Base-by-base conservation (phyloP, 2,113 vertebrate species). In the Heloderma charlesbogerti region DNA sequence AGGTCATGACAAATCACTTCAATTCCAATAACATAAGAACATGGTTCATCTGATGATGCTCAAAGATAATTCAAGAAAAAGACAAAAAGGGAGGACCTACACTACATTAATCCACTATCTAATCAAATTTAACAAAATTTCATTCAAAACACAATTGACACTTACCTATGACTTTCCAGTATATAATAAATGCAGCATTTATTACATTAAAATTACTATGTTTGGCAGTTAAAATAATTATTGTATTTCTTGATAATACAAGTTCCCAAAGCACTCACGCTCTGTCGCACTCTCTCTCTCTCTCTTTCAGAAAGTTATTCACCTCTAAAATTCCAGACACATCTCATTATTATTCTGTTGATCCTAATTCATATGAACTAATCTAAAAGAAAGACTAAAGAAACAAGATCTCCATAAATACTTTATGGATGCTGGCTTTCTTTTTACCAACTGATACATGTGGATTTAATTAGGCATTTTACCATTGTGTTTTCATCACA, bases 351-450 rank as follows among this genome's bases (percentile, higher is more conserved):
- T 63, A 89, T 84, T 87, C 67, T 16, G 45, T 66, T 43, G 54
- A 84, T 9, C 16, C 79, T 91, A 91, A 92, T 78, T 94, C 92
- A 94, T 78, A 90, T 93, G 54, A 95, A 92, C 75, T 92, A 57
- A 90, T 88, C 90, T 89, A 63, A 91, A 94, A 95, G 92, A 92
- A 94, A 92, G 94, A 91, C 92, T 93, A 90, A 93, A 93, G 92
- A 74, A 95, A 94, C 69, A 77, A 0, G 86, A 95, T 94, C 87
- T 0, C 87, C 0, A n/a, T 48, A 92, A 91, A 90, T 84, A 79
- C 85, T 92, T 91, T 90, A 91, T 63, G 75, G 75, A 80, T 87
- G 79, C 87, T 89, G 90, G 75, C 81, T 27, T 63, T 40, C 81
- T 83, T 91, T 89, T 93, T 88, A 88, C 45, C 88, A 81, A 89